phyloP scores from a whole-genome alignment of 2,888 invertebrate genomes.

The Flexamia atlantica region DNA sequence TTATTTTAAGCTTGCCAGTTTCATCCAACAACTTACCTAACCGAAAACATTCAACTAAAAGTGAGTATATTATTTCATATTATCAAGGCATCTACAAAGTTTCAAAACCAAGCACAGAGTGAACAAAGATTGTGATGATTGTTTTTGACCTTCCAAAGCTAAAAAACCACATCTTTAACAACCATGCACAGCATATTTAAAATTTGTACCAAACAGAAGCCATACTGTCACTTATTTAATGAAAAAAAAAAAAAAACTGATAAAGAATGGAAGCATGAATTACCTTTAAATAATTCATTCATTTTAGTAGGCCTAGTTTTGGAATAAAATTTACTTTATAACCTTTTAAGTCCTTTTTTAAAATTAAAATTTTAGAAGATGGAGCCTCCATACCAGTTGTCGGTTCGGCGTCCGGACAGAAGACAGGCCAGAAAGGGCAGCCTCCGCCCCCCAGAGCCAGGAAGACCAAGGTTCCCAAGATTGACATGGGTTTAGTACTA shows the following conservation, averaged over 20 bases:
- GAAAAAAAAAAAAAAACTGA: too few relatives aligned
- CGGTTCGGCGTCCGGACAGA: not conserved
- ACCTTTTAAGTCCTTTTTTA: not conserved
- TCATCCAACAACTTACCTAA: not conserved
- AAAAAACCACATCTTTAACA: too few relatives aligned
- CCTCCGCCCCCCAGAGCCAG: slow-evolving; percentile 1
- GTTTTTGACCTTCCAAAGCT: too few relatives aligned
- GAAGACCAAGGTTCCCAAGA: not conserved
- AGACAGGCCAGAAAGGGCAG: not conserved
- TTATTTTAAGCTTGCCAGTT: not conserved
- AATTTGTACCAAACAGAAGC: not conserved
- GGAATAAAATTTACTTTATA: too few relatives aligned
- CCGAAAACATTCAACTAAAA: not conserved
- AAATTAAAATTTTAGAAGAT: not conserved
- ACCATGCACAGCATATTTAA: too few relatives aligned
- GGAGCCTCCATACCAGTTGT: not conserved
- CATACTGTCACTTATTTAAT: not conserved
- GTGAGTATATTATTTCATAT: too few relatives aligned
- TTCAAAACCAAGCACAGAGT: too few relatives aligned
- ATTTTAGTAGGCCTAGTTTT: too few relatives aligned
- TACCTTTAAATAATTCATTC: too few relatives aligned
- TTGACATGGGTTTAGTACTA: not conserved
- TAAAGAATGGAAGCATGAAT: too few relatives aligned
- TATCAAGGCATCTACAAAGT: too few relatives aligned
- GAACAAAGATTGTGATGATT: too few relatives aligned